A percentile compares a stretch with the other conserved stretches of the same genome.
Conservation (phyloP, 2,888 invertebrate species). For the Taenaris catops region DNA sequence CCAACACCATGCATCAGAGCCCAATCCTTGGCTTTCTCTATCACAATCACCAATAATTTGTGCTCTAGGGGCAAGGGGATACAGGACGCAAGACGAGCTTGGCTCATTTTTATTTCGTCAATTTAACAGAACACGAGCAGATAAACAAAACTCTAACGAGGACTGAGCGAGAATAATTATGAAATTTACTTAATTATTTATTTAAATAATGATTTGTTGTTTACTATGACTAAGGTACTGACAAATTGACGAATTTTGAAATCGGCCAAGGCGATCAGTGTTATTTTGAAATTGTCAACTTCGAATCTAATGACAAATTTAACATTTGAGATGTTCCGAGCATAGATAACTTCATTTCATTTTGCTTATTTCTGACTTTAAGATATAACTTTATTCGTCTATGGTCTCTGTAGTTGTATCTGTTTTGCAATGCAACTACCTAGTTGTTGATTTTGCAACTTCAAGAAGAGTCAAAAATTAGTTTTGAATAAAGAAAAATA, state of each 20-base stretch:
- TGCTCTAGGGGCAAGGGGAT: conserved; percentile 83
- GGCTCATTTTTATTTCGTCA: too few species aligned
- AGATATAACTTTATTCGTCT: too few species aligned
- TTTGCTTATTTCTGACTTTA: too few species aligned
- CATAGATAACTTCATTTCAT: too few species aligned
- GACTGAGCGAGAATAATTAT: background rate
- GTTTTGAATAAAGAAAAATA: too few species aligned
- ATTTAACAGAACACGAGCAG: background rate
- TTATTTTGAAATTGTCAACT: background rate
- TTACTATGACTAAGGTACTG: background rate
- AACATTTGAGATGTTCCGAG: too few species aligned
- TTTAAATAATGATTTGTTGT: background rate
- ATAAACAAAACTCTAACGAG: background rate
- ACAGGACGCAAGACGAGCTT: conserved; percentile 76
- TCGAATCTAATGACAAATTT: background rate
- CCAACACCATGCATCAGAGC: conserved; percentile 91
- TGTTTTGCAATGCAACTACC: too few species aligned
- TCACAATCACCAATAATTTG: conserved; percentile 81
- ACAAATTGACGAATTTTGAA: background rate
- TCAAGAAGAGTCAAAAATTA: too few species aligned
- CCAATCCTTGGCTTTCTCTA: conserved; percentile 90
- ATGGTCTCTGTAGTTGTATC: too few species aligned
- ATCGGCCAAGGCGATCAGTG: background rate
- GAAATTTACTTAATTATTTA: background rate
- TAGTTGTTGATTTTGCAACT: too few species aligned